Base-by-base conservation (phyloP, 2,888 invertebrate species). In the Scaptomyza reducta region DNA sequence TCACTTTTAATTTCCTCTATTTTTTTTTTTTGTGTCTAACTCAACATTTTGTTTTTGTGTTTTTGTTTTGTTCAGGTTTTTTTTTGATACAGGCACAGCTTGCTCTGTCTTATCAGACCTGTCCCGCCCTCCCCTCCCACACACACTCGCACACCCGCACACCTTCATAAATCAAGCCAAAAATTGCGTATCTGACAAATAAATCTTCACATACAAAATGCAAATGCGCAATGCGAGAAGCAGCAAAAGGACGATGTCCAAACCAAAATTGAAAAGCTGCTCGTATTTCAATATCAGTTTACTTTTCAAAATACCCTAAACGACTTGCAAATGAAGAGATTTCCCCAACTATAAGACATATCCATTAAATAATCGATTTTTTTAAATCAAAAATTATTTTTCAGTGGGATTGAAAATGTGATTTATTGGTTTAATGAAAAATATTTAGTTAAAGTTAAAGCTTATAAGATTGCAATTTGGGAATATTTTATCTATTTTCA, bases 111-210 rank as follows among this genome's bases (percentile, higher is more conserved):
- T 66, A 63, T 69, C 69, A 44, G 50, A 10, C 22, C 22, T 22
- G 22, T 3, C 22, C 3, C 22, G 1, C 22, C 22, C 22, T 3
- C 22, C 22, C 22, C 22, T n/a, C 22, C 1, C 22, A 22, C 22
- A 22, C 22, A 22, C 2, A 22, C 22, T 2, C 1, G 3, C 22
- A 22, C 22, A 22, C 22, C 3, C 22, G 5, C 22, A 22, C 22
- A 69, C 64, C 72, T 69, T 70, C 77, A 79, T 84, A 85, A 85
- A 85, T 85, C 85, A 82, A 71, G 65, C 71, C 71, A 59, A 73
- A 67, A 68, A 59, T 46, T 62, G 59, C 75, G 71, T 74, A 81
- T 79, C 79, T 66, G 66, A 67, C 79, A 76, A 76, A 81, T 80
- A 80, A 76, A 79, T 79, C 79, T 81, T 64, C 54, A 68, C 64